A percentile compares a stretch with the other conserved stretches of the same genome.
phyloP scores from a whole-genome alignment of 2,888 invertebrate genomes.

The Andricus quercusramuli region DNA sequence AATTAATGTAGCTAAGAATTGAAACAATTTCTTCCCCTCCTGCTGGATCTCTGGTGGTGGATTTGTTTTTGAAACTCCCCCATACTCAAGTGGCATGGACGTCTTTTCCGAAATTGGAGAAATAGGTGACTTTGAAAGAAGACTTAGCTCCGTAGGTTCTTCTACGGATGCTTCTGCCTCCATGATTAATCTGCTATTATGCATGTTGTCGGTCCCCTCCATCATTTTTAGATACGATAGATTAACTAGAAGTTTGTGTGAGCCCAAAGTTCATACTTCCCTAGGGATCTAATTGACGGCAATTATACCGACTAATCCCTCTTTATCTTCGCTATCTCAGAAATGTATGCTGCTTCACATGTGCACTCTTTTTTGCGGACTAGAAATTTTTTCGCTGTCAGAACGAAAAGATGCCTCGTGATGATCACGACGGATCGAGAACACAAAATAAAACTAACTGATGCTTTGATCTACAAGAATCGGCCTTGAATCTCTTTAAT shows the following conservation, averaged over 20 bases:
- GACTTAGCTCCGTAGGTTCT: slow-evolving; percentile 30
- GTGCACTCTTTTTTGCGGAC: background rate
- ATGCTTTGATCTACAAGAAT: slow-evolving; percentile 32
- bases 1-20: slow-evolving; percentile 67
- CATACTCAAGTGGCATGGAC: slow-evolving; percentile 36
- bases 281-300: background rate
- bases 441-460: slow-evolving; percentile 24
- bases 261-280: slow-evolving; percentile 28
- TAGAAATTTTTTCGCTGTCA: background rate
- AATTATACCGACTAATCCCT: slow-evolving; percentile 2
- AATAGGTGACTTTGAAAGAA: slow-evolving; percentile 21
- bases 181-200: slow-evolving; percentile 32
- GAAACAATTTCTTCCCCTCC: slow-evolving; percentile 67
- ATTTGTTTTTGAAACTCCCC: slow-evolving; percentile 43
- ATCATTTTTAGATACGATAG: slow-evolving; percentile 11
- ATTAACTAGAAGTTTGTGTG: background rate
- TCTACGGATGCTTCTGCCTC: slow-evolving; percentile 7
- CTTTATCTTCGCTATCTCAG: background rate
- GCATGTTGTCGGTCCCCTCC: slow-evolving; percentile 6
- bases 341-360: background rate
- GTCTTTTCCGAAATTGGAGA: slow-evolving; percentile 18
- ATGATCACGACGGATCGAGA: slow-evolving; percentile 17
- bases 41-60: slow-evolving; percentile 27
- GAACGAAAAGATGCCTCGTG: background rate
- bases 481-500: slow-evolving; percentile 41